A percentile compares a stretch with the other conserved stretches of the same genome.
phyloP scores from a whole-genome alignment of 2,888 invertebrate species.

The Dioctria rufipes region DNA sequence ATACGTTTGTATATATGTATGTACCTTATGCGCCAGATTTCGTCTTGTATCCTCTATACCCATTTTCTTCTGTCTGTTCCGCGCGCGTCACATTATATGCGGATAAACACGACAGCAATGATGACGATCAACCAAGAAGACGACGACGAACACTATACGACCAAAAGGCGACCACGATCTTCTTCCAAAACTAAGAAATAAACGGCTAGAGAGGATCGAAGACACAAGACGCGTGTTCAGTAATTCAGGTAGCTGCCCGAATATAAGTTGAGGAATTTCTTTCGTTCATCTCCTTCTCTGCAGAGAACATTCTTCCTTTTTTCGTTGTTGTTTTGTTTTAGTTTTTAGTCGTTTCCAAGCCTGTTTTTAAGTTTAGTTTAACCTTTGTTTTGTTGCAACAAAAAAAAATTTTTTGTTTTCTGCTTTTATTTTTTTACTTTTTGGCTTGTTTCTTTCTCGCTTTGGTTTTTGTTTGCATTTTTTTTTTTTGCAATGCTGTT shows the following conservation, averaged over 20 bases:
- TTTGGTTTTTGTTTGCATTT: constrained; percentile 41
- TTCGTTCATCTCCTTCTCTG: constrained; percentile 56
- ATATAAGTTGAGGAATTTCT: constrained; percentile 63
- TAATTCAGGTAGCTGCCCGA: constrained; percentile 66
- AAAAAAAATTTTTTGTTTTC: constrained; percentile 27
- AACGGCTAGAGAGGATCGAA: constrained; percentile 57
- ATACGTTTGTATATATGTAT: constrained; percentile 1
- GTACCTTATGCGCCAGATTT: background rate
- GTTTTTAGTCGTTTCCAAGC: constrained; percentile 34
- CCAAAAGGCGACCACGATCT: constrained; percentile 50
- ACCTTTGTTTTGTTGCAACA: constrained; percentile 41
- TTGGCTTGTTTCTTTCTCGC: constrained; percentile 33
- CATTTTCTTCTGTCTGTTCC: background rate
- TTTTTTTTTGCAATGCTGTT: constrained; percentile 28
- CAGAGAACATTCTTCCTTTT: constrained; percentile 47
- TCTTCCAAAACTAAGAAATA: constrained; percentile 53
- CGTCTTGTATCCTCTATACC: background rate
- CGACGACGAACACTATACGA: constrained; percentile 11
- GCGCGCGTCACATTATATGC: too few relatives aligned
- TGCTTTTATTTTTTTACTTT: constrained; percentile 26
- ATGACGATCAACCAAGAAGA: constrained; percentile 24
- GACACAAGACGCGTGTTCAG: constrained; percentile 66
- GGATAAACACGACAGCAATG: constrained; percentile 14
- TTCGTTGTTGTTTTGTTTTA: constrained; percentile 2
- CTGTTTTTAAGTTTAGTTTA: constrained; percentile 45